A percentile compares a stretch with the other conserved stretches of the same genome.
phyloP scores from a whole-genome alignment of 2,888 invertebrate species.

The Caenorhabditis parvicauda region DNA sequence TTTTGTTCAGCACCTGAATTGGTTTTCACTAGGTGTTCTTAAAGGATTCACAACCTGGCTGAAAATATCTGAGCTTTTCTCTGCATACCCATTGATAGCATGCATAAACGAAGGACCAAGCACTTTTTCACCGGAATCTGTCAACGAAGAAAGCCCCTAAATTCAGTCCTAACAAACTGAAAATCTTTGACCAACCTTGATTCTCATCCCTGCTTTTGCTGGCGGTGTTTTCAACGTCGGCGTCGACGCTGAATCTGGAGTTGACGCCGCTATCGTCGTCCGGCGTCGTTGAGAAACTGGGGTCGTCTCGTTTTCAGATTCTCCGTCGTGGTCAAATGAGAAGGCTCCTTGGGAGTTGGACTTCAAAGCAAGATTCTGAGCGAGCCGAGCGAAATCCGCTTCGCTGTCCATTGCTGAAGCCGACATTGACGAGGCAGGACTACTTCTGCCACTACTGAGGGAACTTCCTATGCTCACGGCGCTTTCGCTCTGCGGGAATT shows the following conservation, averaged over 20 bases:
- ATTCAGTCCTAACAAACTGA: neutral
- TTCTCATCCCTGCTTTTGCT: conserved; percentile 30
- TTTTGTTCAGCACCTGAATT: conserved; percentile 51
- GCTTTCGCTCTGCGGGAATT: conserved; percentile 71
- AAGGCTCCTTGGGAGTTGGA: conserved; percentile 56
- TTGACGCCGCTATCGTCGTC: too few relatives aligned
- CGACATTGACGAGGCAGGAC: conserved; percentile 51
- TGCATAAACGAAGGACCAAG: conserved; percentile 57
- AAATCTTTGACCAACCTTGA: conserved; percentile 23
- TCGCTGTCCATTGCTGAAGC: conserved; percentile 60
- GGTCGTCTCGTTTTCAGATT: conserved; percentile 42
- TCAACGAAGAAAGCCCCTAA: conserved; percentile 41
- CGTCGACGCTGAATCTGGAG: conserved; percentile 9
- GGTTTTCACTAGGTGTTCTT: neutral
- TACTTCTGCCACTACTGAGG: conserved; percentile 51
- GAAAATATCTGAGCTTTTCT: conserved; percentile 59
- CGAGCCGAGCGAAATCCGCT: conserved; percentile 61
- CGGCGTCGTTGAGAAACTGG: conserved; percentile 40
- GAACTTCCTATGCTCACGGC: conserved; percentile 53
- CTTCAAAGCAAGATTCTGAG: conserved; percentile 62
- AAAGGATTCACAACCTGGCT: conserved; percentile 35
- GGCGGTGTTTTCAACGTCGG: conserved; percentile 33
- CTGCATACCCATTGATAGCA: conserved; percentile 59
- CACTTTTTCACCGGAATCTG: conserved; percentile 55
- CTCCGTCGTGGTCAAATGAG: conserved; percentile 47